Conservation (phyloP, 2,113 vertebrate genomes). For the Corvus moneduloides region DNA sequence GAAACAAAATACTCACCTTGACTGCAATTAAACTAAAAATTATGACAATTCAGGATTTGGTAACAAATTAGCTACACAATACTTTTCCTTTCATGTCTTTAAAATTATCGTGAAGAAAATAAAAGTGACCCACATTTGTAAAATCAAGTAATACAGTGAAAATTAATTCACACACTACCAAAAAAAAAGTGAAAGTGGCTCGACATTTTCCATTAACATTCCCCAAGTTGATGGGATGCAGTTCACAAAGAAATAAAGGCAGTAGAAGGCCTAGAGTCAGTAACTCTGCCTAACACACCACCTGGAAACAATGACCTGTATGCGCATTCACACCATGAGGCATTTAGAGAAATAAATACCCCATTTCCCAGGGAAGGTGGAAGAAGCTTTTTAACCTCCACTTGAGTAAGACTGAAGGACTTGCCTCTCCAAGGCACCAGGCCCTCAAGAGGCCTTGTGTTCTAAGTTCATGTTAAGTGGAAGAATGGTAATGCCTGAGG, state of each 20-base stretch:
- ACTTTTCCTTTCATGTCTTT: neutral
- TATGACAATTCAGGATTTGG: neutral
- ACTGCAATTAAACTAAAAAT: neutral
- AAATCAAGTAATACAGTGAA: neutral
- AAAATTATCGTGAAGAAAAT: neutral
- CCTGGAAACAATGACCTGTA: neutral
- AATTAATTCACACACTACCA: neutral
- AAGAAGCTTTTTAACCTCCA: neutral
- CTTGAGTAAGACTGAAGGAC: neutral
- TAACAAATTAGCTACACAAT: neutral
- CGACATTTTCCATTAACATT: neutral
- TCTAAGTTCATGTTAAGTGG: fast-evolving
- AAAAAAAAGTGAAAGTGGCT: neutral
- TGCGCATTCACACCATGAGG: fast-evolving
- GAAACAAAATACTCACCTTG: neutral
- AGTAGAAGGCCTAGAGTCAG: neutral
- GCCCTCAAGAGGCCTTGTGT: neutral
- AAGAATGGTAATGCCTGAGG: neutral
- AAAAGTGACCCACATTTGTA: neutral
- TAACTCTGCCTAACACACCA: neutral
- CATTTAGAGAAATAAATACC: neutral
- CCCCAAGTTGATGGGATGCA: neutral
- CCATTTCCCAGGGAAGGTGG: neutral
- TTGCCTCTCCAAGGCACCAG: neutral
- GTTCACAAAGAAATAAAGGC: neutral